Evolutionary conservation across 2,113 vertebrate genomes (phyloP).

Genomic region (Tychaedon coryphoeus): DNA sequence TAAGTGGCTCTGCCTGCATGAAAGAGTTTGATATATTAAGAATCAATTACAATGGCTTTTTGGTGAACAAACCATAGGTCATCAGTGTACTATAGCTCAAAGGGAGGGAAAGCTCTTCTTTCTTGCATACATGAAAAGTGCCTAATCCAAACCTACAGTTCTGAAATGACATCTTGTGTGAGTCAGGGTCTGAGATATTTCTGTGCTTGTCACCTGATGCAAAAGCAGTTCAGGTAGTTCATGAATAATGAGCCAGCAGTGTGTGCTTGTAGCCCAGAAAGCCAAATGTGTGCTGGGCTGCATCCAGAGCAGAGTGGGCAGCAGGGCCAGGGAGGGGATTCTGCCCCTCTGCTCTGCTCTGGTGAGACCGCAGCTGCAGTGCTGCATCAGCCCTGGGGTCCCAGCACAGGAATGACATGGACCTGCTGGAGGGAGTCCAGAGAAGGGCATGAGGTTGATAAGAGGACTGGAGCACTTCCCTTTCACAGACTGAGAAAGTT

Average conservation of each 20-base stretch:
- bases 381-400: too few relatives aligned
- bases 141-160: neutral
- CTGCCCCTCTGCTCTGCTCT: too few relatives aligned
- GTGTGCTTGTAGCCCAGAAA: accelerated
- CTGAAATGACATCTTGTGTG: neutral
- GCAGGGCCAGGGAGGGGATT: too few relatives aligned
- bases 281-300: too few relatives aligned
- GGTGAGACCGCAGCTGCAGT: too few relatives aligned
- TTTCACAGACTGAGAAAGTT: neutral
- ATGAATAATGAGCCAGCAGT: neutral
- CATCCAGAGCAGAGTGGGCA: too few relatives aligned
- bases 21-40: constrained; percentile 50
- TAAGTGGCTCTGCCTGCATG: constrained; percentile 22
- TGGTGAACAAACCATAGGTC: neutral
- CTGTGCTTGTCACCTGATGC: neutral
- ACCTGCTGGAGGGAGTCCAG: too few relatives aligned
- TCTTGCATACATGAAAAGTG: neutral
- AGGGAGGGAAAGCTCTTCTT: neutral
- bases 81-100: neutral
- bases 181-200: neutral
- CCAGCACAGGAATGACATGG: too few relatives aligned
- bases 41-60: constrained; percentile 62
- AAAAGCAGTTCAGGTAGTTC: neutral
- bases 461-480: neutral
- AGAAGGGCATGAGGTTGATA: too few relatives aligned